These are phyloP conservation scores for Sciurus niger DNA, from an alignment of 2,113 vertebrate genomes.

Conservation along the genomic window DNA sequence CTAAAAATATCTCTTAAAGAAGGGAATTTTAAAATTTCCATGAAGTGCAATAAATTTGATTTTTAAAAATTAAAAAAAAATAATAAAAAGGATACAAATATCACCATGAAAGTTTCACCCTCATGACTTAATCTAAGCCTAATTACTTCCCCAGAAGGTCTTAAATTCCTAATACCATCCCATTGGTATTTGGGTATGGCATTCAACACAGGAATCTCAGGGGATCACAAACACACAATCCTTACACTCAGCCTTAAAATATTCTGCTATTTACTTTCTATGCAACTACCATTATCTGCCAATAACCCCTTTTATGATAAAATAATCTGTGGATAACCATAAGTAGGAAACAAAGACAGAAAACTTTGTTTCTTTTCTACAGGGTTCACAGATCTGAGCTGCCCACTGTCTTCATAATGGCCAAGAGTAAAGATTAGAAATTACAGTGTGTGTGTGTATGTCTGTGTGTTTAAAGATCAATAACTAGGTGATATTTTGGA, in stretches of 20 bases:
- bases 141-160: neutral
- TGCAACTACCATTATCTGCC: neutral
- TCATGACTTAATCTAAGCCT: neutral
- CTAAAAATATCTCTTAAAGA: neutral
- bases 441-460: neutral
- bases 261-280: neutral
- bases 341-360: neutral
- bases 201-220: neutral
- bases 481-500: constrained; percentile 1
- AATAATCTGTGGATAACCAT: neutral
- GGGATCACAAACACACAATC: neutral
- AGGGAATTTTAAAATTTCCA: neutral
- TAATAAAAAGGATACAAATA: neutral
- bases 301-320: neutral
- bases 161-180: neutral
- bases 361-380: constrained; percentile 5
- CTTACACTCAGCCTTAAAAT: neutral
- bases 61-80: neutral
- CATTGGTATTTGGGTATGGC: neutral
- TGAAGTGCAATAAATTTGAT: neutral
- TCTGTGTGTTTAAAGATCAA: neutral
- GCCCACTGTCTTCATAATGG: neutral
- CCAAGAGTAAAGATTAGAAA: neutral
- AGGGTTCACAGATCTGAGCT: neutral
- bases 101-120: neutral